A percentile compares a stretch with the other conserved stretches of the same genome.
Evolutionary conservation across 1,140 invertebrate genomes (phyloP).

Genomic region (Tetragnatha versicolor): DNA sequence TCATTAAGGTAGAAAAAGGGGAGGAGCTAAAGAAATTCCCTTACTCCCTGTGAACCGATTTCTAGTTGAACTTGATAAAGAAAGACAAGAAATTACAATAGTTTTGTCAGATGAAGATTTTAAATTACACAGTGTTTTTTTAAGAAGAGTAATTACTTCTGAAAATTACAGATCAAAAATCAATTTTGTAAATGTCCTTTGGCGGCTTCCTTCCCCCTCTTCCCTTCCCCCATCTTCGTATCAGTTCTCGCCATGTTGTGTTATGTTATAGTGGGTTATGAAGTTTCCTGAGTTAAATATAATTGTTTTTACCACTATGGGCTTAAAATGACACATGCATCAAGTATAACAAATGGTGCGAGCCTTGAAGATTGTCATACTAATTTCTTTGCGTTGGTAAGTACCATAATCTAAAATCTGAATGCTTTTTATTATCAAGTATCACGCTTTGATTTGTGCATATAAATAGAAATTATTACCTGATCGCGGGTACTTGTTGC

Average conservation of each 20-base stretch:
- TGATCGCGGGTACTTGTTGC: background rate
- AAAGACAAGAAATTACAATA: too few relatives aligned
- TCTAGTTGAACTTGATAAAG: too few relatives aligned
- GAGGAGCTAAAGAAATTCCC: too few relatives aligned
- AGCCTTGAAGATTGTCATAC: slow-evolving; percentile 99
- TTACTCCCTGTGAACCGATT: too few relatives aligned
- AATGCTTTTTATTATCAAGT: background rate
- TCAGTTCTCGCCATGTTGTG: slow-evolving; percentile 51
- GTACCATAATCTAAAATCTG: slow-evolving; percentile 66
- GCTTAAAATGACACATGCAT: slow-evolving; percentile 45
- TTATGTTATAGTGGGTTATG: slow-evolving; percentile 43
- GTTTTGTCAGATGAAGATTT: too few relatives aligned
- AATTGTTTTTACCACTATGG: slow-evolving; percentile 34
- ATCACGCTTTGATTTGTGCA: background rate
- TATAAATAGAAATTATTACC: too few relatives aligned
- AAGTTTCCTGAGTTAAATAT: slow-evolving; percentile 38
- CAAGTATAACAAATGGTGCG: slow-evolving; percentile 88
- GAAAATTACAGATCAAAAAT: too few relatives aligned
- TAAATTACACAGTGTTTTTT: too few relatives aligned
- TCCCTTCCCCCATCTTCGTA: slow-evolving; percentile 12
- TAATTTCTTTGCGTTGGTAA: slow-evolving; percentile 99
- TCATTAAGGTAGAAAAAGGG: too few relatives aligned
- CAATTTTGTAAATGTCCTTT: slow-evolving; percentile 24
- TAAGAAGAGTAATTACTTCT: too few relatives aligned
- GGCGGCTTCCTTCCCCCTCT: slow-evolving; percentile 8